Conservation (phyloP, 2,113 vertebrate species). For the Podarcis cretensis region DNA sequence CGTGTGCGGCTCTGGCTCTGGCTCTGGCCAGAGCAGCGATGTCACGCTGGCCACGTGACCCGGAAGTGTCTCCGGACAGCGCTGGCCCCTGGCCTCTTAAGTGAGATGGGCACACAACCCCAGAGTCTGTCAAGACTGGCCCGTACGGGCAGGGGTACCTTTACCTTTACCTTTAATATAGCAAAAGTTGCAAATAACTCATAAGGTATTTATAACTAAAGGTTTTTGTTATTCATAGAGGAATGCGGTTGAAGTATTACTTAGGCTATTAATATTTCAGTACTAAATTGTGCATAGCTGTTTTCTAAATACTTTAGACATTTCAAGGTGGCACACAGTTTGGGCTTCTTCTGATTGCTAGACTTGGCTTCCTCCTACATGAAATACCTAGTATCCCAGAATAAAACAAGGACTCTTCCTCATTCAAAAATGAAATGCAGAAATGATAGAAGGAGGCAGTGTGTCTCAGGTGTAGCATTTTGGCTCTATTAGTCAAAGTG, state of each 20-base stretch:
- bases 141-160: too few relatives aligned
- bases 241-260: not conserved
- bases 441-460: constrained; percentile 43
- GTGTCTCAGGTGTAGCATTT: constrained; percentile 63
- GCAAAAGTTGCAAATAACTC: not conserved
- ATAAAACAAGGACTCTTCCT: constrained; percentile 36
- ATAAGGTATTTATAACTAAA: not conserved
- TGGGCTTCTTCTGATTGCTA: constrained; percentile 32
- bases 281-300: not conserved
- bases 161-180: too few relatives aligned
- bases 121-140: too few relatives aligned
- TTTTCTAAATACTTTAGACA: constrained; percentile 29
- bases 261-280: constrained; percentile 30
- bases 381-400: constrained; percentile 47
- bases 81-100: too few relatives aligned
- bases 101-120: too few relatives aligned
- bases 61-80: too few relatives aligned
- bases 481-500: constrained; percentile 62
- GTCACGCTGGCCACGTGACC: too few relatives aligned
- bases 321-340: not conserved
- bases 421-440: constrained; percentile 51
- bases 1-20: too few relatives aligned
- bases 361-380: constrained; percentile 55
- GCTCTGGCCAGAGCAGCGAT: too few relatives aligned
- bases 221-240: not conserved